A percentile compares a stretch with the other conserved stretches of the same genome.
Evolutionary conservation across 2,888 invertebrate species (phyloP).

Genomic region (Agonum fuliginosum): DNA sequence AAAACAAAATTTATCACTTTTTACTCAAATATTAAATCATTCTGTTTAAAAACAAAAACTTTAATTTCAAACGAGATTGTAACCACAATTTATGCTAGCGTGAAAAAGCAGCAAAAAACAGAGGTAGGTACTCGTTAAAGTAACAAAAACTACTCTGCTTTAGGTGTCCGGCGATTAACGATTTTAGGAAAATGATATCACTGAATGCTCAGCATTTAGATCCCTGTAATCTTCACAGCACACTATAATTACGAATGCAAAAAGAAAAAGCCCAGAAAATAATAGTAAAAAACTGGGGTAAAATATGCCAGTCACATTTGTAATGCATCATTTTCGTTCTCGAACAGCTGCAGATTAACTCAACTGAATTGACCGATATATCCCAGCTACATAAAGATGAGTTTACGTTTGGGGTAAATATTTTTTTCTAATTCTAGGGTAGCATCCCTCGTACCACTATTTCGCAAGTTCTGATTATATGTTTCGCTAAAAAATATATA

Average conservation of each 20-base stretch:
- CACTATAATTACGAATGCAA: conserved; percentile 70
- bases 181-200: conserved; percentile 55
- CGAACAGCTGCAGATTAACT: conserved; percentile 67
- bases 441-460: conserved; percentile 64
- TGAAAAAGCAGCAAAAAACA: neutral
- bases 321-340: conserved; percentile 71
- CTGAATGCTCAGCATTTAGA: conserved; percentile 56
- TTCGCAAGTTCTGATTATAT: conserved; percentile 63
- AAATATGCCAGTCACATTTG: conserved; percentile 71
- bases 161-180: conserved; percentile 19
- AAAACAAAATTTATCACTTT: conserved; percentile 18
- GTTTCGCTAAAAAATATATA: conserved; percentile 61
- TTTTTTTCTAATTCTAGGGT: conserved; percentile 67
- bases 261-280: conserved; percentile 55
- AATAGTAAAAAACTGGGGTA: conserved; percentile 67
- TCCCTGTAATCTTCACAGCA: conserved; percentile 48
- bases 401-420: conserved; percentile 6
- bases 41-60: conserved; percentile 11
- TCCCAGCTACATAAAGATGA: conserved; percentile 60
- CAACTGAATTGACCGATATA: conserved; percentile 66
- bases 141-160: conserved; percentile 2
- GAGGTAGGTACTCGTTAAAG: conserved; percentile 8
- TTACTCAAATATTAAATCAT: neutral
- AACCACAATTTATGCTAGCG: neutral
- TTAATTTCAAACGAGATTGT: neutral